phyloP scores from a whole-genome alignment of 2,888 invertebrate species.

The Cynaeus angustus region DNA sequence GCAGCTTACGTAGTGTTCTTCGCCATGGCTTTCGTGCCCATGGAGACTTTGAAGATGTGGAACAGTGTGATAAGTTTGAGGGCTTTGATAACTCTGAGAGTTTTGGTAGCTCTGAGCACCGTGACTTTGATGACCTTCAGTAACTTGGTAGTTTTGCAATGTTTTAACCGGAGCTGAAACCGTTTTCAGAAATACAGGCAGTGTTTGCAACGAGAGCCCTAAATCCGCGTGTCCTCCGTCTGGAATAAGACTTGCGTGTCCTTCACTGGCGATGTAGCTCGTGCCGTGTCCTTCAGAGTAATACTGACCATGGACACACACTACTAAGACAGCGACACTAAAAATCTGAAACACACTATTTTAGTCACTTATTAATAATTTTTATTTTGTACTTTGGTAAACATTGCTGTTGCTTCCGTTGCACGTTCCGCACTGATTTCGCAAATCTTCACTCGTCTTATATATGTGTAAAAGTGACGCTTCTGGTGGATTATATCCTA shows the following conservation, averaged over 20 bases:
- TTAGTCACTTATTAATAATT: neutral
- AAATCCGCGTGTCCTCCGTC: too few species aligned
- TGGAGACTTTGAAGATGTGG: neutral
- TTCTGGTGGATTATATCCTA: slow-evolving; percentile 19
- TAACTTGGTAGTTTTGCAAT: slow-evolving; percentile 12
- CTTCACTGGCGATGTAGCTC: neutral
- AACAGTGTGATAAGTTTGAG: neutral
- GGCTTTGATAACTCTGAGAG: neutral
- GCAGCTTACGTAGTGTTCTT: neutral
- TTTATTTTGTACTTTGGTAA: slow-evolving; percentile 8
- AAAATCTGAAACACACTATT: slow-evolving; percentile 6
- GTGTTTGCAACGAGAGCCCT: neutral
- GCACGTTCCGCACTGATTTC: slow-evolving; percentile 30
- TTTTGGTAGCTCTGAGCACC: neutral
- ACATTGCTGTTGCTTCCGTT: slow-evolving; percentile 5
- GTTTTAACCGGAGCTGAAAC: slow-evolving; percentile 6
- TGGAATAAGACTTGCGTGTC: neutral
- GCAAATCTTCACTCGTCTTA: slow-evolving; percentile 12
- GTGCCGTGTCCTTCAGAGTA: neutral
- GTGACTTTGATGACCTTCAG: neutral
- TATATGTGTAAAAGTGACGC: slow-evolving; percentile 23
- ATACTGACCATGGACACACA: slow-evolving; percentile 6
- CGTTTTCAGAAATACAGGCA: neutral
- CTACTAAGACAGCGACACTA: slow-evolving; percentile 5
- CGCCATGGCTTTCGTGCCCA: neutral